A percentile compares a stretch with the other conserved stretches of the same genome.
phyloP scores from a whole-genome alignment of 2,113 vertebrate species.

The Myocastor coypus region DNA sequence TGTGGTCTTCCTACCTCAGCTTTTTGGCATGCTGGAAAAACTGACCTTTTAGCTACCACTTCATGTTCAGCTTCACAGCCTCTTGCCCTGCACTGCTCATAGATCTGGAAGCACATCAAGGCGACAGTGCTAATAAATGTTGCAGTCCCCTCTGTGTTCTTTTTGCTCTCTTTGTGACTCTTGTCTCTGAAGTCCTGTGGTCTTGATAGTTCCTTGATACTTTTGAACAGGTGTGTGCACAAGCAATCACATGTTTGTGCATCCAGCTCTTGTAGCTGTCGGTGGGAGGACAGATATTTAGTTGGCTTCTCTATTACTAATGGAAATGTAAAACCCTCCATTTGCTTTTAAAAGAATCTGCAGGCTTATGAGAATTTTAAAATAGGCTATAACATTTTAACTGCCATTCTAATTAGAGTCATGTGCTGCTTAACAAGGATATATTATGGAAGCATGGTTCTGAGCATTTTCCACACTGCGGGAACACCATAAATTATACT shows the following conservation, averaged over 20 bases:
- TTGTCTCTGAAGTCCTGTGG: neutral
- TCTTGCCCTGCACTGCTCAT: neutral
- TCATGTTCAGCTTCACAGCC: neutral
- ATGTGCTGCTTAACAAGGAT: neutral
- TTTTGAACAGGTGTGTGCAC: neutral
- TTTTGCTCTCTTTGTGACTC: neutral
- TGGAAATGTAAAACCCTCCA: neutral
- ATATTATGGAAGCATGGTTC: neutral
- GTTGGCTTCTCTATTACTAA: neutral
- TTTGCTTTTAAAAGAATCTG: slow-evolving; percentile 33
- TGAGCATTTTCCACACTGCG: neutral
- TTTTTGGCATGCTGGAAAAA: neutral
- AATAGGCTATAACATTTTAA: neutral
- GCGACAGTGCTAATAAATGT: rapidly evolving
- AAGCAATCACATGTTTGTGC: neutral
- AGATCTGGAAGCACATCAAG: neutral
- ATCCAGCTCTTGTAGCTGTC: neutral
- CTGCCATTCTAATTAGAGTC: neutral
- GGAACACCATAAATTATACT: neutral
- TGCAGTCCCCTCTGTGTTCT: neutral
- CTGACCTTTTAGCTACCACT: neutral
- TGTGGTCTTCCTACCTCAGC: neutral
- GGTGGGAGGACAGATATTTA: neutral
- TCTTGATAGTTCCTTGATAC: neutral
- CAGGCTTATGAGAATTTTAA: neutral